These are phyloP conservation scores for Megaleporinus macrocephalus DNA, from an alignment of 2,113 vertebrate species.

Conservation along the genomic window DNA sequence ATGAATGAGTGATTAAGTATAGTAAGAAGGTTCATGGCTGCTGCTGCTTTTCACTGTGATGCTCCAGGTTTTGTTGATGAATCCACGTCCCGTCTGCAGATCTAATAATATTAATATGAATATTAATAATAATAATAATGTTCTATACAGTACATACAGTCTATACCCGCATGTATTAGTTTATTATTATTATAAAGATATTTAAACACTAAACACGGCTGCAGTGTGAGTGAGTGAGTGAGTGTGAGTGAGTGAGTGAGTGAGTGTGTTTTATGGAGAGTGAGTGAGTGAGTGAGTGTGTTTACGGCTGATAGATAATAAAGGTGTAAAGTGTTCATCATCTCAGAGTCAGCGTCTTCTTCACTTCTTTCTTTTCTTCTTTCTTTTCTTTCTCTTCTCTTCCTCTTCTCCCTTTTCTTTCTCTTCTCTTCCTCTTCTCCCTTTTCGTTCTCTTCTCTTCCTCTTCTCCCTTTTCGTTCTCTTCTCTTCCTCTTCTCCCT, in stretches of 20 bases:
- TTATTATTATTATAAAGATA: slow-evolving; percentile 80
- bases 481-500: no score
- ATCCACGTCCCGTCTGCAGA: slow-evolving; percentile 95
- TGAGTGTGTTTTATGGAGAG: slow-evolving; percentile 95
- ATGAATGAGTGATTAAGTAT: background rate
- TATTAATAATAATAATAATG: slow-evolving; percentile 87
- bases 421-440: no score
- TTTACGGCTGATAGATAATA: slow-evolving; percentile 95
- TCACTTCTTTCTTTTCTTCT: no score
- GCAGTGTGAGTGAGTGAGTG: slow-evolving; percentile 81
- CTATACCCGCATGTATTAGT: slow-evolving; percentile 98
- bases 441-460: no score
- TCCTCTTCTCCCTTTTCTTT: no score
- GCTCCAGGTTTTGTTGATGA: slow-evolving; percentile 89
- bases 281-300: slow-evolving; percentile 82
- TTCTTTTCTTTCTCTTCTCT: no score
- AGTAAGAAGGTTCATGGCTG: background rate
- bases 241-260: slow-evolving; percentile 80
- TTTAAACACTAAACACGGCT: slow-evolving; percentile 87
- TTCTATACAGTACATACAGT: background rate
- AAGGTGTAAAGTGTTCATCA: slow-evolving; percentile 86
- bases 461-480: no score
- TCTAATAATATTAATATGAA: slow-evolving; percentile 89
- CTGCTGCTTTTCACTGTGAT: slow-evolving; percentile 56
- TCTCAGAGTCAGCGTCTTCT: no score